These are phyloP conservation scores for Temnopleurus reevesii DNA, from an alignment of 53 echinoderm and acorn worm genomes.

Conservation along the genomic window DNA sequence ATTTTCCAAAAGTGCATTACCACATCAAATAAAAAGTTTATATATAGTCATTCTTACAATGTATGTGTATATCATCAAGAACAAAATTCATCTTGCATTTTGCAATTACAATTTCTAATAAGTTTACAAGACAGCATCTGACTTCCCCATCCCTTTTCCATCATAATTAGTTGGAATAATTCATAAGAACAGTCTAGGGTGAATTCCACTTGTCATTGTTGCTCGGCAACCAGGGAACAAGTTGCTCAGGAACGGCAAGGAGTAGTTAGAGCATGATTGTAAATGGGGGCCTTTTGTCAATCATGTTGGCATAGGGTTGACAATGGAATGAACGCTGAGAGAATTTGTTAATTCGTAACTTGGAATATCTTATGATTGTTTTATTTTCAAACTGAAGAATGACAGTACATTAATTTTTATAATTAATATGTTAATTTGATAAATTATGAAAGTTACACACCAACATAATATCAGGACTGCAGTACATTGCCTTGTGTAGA, in stretches of 20 bases:
- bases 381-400: background rate
- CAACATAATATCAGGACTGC: background rate
- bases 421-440: background rate
- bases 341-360: background rate
- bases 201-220: slow-evolving; percentile 12
- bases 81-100: no score
- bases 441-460: background rate
- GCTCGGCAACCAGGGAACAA: slow-evolving; percentile 14
- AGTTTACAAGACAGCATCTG: slow-evolving; percentile 50
- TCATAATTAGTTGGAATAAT: slow-evolving; percentile 28
- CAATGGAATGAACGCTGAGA: background rate
- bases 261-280: background rate
- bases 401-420: background rate
- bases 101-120: background rate
- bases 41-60: no score
- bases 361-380: background rate
- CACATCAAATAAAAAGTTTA: no score
- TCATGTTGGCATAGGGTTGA: background rate
- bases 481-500: no score
- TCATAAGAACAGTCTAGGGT: slow-evolving; percentile 4
- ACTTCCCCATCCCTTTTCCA: slow-evolving; percentile 72
- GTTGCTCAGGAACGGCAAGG: background rate
- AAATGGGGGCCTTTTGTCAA: background rate
- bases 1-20: no score
- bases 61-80: no score